Evolutionary conservation across 2,113 vertebrate species (phyloP), one percentile per base, ranked within the genome.

Genomic region (Siphamia tubifer): DNA sequence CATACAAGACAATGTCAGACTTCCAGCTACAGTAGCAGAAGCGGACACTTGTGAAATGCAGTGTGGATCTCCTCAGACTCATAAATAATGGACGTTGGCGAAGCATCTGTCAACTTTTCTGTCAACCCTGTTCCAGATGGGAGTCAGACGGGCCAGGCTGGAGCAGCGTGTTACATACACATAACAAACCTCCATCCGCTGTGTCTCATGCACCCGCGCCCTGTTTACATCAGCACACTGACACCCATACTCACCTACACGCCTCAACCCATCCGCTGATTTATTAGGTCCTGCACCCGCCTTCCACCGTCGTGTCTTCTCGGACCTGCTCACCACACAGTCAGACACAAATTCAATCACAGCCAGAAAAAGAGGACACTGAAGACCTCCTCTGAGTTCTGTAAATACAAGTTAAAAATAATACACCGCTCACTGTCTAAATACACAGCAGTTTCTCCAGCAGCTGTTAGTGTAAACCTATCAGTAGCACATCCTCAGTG

Each of bases 31-130:
- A 75, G 67, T 24, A 67, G 66, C 70, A 79, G 73, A 25, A 48
- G 77, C 67, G 75, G 77, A 68, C 77, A 40, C 54, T 69, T 35
- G 74, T 65, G 74, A 72, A 69, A 83, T 71, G 79, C 64, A 24
- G 40, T 57, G 62, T 30, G 69, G 67, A 75, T 73, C 72, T 81
- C 57, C 69, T 74, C 73, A 12, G 57, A 53, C 84, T 90, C 88
- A 90, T 89, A 87, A 89, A 90, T 89, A 90, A 90, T 89, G 86
- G 85, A 87, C 77, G 39, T 36, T 11, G 65, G 70, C 47, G 74
- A 81, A 85, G 74, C 88, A 87, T 84, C 88, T 82, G 85, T 87
- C 88, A 87, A 84, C 77, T 80, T 64, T 76, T 74, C 81, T 84
- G 86, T 87, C 81, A 84, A 70, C 78, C 61, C 42, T 31, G 74